Base-by-base conservation (phyloP, 2,797 vertebrate species). In the Enteromius viviparus region DNA sequence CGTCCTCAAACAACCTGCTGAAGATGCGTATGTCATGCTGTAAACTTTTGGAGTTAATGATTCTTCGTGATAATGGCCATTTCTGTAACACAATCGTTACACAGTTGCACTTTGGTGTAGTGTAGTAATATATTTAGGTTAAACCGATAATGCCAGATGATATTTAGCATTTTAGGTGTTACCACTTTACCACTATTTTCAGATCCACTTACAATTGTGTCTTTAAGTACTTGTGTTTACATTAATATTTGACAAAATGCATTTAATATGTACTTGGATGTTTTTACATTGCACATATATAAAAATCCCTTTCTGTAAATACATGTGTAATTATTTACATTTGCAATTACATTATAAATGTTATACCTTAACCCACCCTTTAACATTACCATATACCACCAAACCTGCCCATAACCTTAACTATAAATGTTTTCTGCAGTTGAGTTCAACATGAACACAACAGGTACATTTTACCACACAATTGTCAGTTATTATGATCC, bases 1-100 rank as follows among this genome's bases (percentile, higher is more conserved):
- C 78, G 42, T 83, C 85, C 78, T 83, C 49, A 42, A 76, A n/a
- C 51, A 85, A 82, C 71, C 62, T 79, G 66, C 71, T 87, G 21
- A 53, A 84, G 66, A 76, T 49, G 80, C 21, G 2, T n/a, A 11
- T 29, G 68, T 64, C 29, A 74, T 74, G 32, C 42, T 21, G 40
- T 29, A 74, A 34, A 10, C 12, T 68, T 9, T 37, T 19, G 0
- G 14, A 17, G 47, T 74, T 58, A 14, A 80, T 75, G n/a, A 42
- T 76, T 76, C 0, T 32, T 76, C 17, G n/a, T 34, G 12, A 12
- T 17, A 55, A 53, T 1, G 14, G 8, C 6, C 17, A 19, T 49
- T 64, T 37, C 10, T 70, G 40, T 65, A 8, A 34, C 23, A 12
- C n/a, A 1, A 14, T 21, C 37, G 45, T 45, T 17, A 19, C 0